These are phyloP conservation scores for Helleia helle DNA, from an alignment of 2,888 invertebrate species.

Conservation along the genomic window DNA sequence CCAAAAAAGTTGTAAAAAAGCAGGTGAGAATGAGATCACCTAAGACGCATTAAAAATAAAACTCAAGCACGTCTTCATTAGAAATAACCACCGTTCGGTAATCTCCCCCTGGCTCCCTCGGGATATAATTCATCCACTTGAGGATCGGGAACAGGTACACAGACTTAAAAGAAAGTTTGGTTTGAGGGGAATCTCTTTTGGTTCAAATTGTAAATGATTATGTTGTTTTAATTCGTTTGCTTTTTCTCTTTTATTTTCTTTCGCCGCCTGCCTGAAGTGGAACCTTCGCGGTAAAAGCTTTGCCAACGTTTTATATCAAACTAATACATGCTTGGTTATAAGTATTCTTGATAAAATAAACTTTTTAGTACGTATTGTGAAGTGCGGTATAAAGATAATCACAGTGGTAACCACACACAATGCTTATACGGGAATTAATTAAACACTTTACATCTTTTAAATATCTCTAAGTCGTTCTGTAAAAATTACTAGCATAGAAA, in stretches of 20 bases:
- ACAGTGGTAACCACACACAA: too few species aligned
- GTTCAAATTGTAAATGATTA: constrained; percentile 69
- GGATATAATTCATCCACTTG: constrained; percentile 71
- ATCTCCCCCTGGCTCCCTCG: constrained; percentile 58
- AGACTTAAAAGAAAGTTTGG: constrained; percentile 70
- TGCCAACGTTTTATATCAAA: not conserved
- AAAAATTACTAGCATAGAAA: not conserved
- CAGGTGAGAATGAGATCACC: constrained; percentile 58
- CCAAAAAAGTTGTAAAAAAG: constrained; percentile 22
- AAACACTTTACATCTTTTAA: constrained; percentile 2
- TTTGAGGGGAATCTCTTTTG: constrained; percentile 61
- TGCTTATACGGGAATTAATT: too few species aligned
- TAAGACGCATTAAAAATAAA: constrained; percentile 53
- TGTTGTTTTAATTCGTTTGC: constrained; percentile 71
- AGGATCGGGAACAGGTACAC: constrained; percentile 66
- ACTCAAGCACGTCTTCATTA: constrained; percentile 60
- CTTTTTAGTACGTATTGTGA: too few species aligned
- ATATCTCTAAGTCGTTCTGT: not conserved
- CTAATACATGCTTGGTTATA: too few species aligned
- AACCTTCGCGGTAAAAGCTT: constrained; percentile 24
- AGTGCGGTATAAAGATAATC: too few species aligned
- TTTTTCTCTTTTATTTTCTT: constrained; percentile 56
- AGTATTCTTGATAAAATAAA: not conserved
- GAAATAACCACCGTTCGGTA: constrained; percentile 48
- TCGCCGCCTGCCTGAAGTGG: constrained; percentile 68